These are phyloP conservation scores for Meiosimyza decipiens DNA, from an alignment of 2,888 invertebrate genomes.

Conservation along the genomic window DNA sequence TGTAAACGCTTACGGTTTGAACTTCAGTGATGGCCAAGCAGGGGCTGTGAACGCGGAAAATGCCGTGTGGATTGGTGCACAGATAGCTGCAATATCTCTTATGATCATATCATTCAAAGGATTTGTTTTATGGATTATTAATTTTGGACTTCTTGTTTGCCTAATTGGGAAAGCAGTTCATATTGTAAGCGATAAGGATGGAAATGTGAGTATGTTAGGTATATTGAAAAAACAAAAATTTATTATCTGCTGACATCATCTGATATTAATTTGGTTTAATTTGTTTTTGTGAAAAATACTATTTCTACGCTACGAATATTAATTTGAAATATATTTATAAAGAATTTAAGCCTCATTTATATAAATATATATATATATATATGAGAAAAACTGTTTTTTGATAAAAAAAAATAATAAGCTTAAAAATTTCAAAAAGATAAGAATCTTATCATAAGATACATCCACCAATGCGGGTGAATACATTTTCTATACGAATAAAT, in stretches of 20 bases:
- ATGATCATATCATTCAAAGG: constrained; percentile 66
- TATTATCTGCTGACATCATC: constrained; percentile 20
- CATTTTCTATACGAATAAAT: too few species aligned
- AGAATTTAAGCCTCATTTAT: too few species aligned
- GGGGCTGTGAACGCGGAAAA: constrained; percentile 49
- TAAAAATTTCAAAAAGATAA: too few species aligned
- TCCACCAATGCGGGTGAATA: too few species aligned
- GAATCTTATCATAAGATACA: too few species aligned
- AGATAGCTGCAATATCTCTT: constrained; percentile 60
- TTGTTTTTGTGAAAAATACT: too few species aligned
- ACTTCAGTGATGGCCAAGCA: constrained; percentile 47
- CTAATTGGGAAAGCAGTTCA: constrained; percentile 49
- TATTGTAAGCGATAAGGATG: constrained; percentile 52
- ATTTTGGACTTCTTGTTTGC: constrained; percentile 58
- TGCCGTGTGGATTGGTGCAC: constrained; percentile 55
- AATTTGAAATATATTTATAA: too few species aligned
- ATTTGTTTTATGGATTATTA: constrained; percentile 66
- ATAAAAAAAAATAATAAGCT: too few species aligned
- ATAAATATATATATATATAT: too few species aligned
- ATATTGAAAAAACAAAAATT: constrained; percentile 11
- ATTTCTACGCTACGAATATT: too few species aligned
- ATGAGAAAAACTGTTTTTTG: too few species aligned
- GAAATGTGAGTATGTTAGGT: constrained; percentile 50
- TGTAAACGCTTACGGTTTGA: constrained; percentile 46
- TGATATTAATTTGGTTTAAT: not conserved